These are phyloP conservation scores for Azemiops feae DNA, from an alignment of 2,113 vertebrate species.

Conservation along the genomic window DNA sequence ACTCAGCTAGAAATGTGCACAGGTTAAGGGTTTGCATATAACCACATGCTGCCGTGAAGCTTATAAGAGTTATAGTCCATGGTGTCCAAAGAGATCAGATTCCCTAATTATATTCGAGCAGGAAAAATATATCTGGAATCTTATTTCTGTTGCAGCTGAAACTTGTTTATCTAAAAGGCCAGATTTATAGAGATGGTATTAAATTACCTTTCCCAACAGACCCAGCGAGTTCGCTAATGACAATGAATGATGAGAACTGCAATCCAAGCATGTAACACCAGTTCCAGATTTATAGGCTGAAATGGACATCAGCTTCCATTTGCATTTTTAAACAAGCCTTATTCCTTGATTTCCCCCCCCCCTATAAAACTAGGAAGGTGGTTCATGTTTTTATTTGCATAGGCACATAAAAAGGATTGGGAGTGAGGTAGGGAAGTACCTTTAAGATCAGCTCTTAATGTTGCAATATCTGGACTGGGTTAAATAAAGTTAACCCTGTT, in stretches of 20 bases:
- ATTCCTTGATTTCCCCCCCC: not conserved
- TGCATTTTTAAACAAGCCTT: not conserved
- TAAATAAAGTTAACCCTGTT: not conserved
- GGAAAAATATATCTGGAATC: not conserved
- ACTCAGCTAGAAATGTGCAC: slow-evolving; percentile 34
- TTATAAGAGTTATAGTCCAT: not conserved
- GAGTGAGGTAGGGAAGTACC: not conserved
- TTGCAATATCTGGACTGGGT: not conserved
- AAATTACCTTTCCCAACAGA: not conserved
- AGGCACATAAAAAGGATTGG: not conserved
- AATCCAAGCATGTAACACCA: not conserved
- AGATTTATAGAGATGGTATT: not conserved
- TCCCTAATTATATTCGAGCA: not conserved
- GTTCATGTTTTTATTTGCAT: not conserved
- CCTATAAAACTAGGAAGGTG: not conserved
- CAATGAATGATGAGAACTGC: not conserved
- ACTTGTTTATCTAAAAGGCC: not conserved
- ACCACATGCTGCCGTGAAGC: not conserved
- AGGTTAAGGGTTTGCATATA: not conserved
- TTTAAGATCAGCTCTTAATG: not conserved
- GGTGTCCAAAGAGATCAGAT: not conserved
- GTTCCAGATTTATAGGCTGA: not conserved
- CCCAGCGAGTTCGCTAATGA: not conserved
- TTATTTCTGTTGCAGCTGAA: not conserved
- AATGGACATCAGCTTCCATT: not conserved